These are phyloP conservation scores for Oriolus oriolus DNA, from an alignment of 2,113 vertebrate species.

Conservation along the genomic window DNA sequence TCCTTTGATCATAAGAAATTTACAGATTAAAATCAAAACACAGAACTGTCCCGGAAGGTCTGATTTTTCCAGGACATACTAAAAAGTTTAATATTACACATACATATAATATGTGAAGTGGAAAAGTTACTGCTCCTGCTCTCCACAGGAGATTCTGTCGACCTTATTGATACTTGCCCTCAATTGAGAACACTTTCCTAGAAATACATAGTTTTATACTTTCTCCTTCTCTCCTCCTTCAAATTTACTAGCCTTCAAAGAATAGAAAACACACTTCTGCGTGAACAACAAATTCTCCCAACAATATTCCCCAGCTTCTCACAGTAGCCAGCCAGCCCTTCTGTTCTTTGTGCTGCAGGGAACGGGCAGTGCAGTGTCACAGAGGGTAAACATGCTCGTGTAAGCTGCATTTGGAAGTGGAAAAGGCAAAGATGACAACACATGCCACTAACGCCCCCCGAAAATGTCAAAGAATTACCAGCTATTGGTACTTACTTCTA, in stretches of 20 bases:
- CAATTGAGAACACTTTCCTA: not conserved
- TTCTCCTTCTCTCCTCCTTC: not conserved
- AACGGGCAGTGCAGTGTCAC: not conserved
- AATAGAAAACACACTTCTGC: not conserved
- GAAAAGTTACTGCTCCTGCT: not conserved
- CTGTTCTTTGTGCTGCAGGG: not conserved
- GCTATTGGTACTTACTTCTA: not conserved
- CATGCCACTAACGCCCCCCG: fast-evolving
- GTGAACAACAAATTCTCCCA: not conserved
- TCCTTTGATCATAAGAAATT: not conserved
- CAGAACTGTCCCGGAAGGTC: not conserved
- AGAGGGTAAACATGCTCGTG: not conserved
- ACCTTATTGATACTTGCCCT: not conserved
- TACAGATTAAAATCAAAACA: not conserved
- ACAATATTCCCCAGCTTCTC: not conserved
- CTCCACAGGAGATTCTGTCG: not conserved
- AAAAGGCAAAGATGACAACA: not conserved
- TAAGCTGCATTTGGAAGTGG: not conserved
- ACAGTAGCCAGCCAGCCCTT: not conserved
- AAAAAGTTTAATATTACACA: not conserved
- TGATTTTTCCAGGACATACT: not conserved
- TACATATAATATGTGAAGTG: not conserved
- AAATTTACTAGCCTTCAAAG: not conserved
- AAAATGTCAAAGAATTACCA: not conserved
- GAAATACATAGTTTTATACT: fast-evolving